Evolutionary conservation across 2,113 vertebrate species (phyloP).

Genomic region (Clarias magur): DNA sequence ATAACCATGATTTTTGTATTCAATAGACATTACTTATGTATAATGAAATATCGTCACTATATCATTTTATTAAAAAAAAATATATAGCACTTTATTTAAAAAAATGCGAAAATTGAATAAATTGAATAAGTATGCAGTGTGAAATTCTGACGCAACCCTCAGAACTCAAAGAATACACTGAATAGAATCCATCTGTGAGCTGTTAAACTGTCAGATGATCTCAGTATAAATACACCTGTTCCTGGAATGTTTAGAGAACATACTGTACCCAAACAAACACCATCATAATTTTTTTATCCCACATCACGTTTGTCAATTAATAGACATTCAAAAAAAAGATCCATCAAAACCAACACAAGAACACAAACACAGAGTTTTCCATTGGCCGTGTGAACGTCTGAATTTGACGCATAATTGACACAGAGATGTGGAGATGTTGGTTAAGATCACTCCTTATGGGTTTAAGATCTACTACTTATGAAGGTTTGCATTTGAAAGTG

Average conservation of each 20-base stretch:
- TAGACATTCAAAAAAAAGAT: not conserved
- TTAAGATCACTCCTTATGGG: not conserved
- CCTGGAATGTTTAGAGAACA: not conserved
- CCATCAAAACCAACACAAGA: not conserved
- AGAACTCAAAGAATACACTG: not conserved
- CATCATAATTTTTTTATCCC: not conserved
- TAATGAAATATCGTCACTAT: not conserved
- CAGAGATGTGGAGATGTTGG: not conserved
- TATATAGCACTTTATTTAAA: not conserved
- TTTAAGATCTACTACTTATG: too few species aligned
- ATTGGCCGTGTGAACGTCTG: not conserved
- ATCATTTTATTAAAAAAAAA: not conserved
- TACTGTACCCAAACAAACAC: not conserved
- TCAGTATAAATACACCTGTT: not conserved
- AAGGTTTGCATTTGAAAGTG: not conserved
- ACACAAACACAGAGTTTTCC: not conserved
- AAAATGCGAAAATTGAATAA: not conserved
- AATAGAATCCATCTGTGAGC: not conserved
- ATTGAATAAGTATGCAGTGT: not conserved
- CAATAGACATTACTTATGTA: not conserved
- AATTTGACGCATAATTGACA: not conserved
- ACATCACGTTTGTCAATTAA: not conserved
- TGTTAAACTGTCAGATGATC: not conserved
- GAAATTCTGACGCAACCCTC: not conserved
- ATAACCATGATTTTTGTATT: not conserved